phyloP scores from a whole-genome alignment of 2,113 vertebrate genomes.

The Melanotaenia duboulayi region DNA sequence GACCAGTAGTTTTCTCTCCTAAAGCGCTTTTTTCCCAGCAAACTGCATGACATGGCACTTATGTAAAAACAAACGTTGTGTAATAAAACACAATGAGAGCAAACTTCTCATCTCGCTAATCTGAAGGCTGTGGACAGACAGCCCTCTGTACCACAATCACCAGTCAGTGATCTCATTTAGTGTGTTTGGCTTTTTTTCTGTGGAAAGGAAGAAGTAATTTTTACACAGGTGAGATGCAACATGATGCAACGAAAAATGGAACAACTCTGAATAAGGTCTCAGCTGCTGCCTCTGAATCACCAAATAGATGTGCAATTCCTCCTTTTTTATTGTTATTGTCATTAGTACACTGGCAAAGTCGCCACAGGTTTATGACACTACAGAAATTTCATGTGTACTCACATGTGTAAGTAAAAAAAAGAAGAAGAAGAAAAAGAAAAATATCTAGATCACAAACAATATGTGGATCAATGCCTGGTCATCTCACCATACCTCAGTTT shows the following conservation, averaged over 20 bases:
- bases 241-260: conserved; percentile 1
- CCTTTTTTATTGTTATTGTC: conserved; percentile 9
- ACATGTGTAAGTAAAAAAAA: conserved; percentile 4
- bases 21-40: conserved; percentile 32
- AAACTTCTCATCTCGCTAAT: conserved; percentile 23
- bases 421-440: not conserved
- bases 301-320: not conserved
- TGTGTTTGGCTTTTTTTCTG: conserved; percentile 35
- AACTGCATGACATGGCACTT: conserved; percentile 74
- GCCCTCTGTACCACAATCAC: conserved; percentile 40
- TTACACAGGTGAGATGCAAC: conserved; percentile 34
- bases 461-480: conserved; percentile 34
- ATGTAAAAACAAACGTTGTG: conserved; percentile 64
- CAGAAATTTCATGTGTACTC: conserved; percentile 17
- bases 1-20: conserved; percentile 17
- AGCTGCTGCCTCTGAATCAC: conserved; percentile 18
- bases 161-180: conserved; percentile 36
- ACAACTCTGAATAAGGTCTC: conserved; percentile 11
- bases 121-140: conserved; percentile 35
- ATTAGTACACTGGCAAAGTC: conserved; percentile 1
- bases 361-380: conserved; percentile 24
- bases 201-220: conserved; percentile 58
- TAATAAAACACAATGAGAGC: conserved; percentile 52
- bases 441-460: conserved; percentile 31
- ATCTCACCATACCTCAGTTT: conserved; percentile 14